Evolutionary conservation across 64 coral and sea anemone genomes (phyloP), one percentile per base, ranked within the genome.

Genomic region (Pocillopora verrucosa): DNA sequence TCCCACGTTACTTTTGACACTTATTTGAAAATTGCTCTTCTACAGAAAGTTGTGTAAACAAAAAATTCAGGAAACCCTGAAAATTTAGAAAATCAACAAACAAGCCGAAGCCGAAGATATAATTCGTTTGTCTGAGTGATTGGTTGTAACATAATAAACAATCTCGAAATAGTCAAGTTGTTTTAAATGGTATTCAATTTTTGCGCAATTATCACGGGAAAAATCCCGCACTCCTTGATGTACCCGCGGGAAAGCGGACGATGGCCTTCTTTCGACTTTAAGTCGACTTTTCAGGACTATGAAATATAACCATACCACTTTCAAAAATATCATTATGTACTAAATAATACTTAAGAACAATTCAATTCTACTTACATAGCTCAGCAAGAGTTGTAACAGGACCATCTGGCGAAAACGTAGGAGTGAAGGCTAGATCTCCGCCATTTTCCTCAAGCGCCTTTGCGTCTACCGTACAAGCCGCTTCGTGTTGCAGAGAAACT

Each of bases 391-490:
- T 9, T 38, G 62, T 26, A 60, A 82, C 68, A 38, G 81, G 88
- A 72, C 63, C 68, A 59, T 90, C 88, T 36, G 74, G 22, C 15
- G 89, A 36, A 65, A 95, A 95, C 38, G 87, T 84, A 17, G 82
- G 58, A 72, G 68, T 56, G 34, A 92, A 95, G 36, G 34, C 80
- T 20, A 95, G 86, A 81, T 95, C 94, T 2, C 68, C 82, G 16
- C 82, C 74, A 69, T 79, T 88, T 86, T 87, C 75, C 36, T 96
- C 91, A 59, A 96, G 93, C 72, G 88, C 84, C 72, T 93, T 96
- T 15, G 91, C 60, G 56, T 96, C 91, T 1, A 93, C 91, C 0
- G 88, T 93, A 57, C 95, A 93, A 57, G 91, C 11, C 24, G 89
- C 37, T 58, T 90, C 88, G 16, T 22, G 76, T 15, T 84, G 67